A percentile compares a stretch with the other conserved stretches of the same genome.
Evolutionary conservation across 2,113 vertebrate genomes (phyloP).

Genomic region (Corythornis madagascariensis): DNA sequence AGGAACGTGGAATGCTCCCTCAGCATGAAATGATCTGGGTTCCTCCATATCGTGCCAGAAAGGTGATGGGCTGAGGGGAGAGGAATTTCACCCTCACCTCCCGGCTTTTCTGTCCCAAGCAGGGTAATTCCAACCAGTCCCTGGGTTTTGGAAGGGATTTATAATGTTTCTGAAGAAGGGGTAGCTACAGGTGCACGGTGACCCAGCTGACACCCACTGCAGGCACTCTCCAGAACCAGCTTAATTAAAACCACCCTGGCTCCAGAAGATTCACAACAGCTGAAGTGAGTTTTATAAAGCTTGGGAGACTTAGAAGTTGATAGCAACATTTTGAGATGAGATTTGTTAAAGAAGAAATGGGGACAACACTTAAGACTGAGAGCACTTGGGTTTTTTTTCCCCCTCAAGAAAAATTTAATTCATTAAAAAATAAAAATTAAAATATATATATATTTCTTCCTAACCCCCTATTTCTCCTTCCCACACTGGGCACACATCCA

Average conservation of each 20-base stretch:
- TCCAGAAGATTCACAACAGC: neutral
- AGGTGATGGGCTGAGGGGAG: neutral
- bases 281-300: neutral
- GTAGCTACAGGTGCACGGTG: neutral
- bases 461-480: neutral
- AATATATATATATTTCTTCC: neutral
- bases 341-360: neutral
- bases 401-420: neutral
- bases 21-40: neutral
- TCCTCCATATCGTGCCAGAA: neutral
- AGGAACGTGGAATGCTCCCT: neutral
- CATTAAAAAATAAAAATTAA: neutral
- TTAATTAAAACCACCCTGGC: neutral
- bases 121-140: neutral
- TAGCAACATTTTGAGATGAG: neutral
- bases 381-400: rapidly evolving
- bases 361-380: neutral
- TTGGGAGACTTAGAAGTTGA: neutral
- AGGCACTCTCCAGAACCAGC: neutral
- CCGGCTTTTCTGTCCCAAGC: neutral
- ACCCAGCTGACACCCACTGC: neutral
- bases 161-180: neutral
- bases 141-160: neutral
- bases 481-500: neutral
- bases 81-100: neutral